These are phyloP conservation scores for Coecobrya sp. DNA, from an alignment of 2,888 invertebrate genomes.

Conservation along the genomic window DNA sequence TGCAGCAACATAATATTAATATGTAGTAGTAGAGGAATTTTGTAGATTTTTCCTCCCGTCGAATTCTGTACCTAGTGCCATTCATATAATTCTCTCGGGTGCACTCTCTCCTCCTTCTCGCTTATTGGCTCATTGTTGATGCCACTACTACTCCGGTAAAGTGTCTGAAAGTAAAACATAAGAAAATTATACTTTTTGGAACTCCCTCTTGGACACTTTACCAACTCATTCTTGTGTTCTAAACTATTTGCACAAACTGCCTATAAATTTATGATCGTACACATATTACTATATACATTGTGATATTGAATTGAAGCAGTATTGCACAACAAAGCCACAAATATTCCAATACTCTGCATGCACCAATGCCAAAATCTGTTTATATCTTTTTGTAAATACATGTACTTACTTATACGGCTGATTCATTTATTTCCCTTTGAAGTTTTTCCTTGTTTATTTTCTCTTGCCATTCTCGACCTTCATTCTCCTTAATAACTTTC, in stretches of 20 bases:
- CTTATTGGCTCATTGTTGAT: background rate
- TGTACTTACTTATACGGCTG: background rate
- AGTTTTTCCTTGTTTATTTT: background rate
- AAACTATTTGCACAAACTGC: background rate
- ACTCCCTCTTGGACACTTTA: background rate
- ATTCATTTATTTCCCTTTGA: background rate
- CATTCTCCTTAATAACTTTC: background rate
- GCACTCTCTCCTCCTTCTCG: background rate
- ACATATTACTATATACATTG: too few relatives aligned
- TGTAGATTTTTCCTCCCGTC: background rate
- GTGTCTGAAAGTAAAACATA: background rate
- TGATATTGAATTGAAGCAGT: too few relatives aligned
- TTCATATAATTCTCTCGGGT: constrained; percentile 11
- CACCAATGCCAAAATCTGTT: background rate
- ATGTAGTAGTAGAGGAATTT: background rate
- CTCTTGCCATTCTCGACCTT: background rate
- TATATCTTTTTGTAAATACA: background rate
- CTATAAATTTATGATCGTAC: too few relatives aligned
- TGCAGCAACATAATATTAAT: background rate
- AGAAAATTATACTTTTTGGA: background rate
- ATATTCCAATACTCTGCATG: background rate
- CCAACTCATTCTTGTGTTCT: background rate
- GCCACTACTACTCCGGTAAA: background rate
- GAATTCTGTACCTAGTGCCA: background rate
- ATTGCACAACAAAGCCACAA: background rate